phyloP scores from a whole-genome alignment of 1,140 invertebrate species.

The Sarcophaga bullata region DNA sequence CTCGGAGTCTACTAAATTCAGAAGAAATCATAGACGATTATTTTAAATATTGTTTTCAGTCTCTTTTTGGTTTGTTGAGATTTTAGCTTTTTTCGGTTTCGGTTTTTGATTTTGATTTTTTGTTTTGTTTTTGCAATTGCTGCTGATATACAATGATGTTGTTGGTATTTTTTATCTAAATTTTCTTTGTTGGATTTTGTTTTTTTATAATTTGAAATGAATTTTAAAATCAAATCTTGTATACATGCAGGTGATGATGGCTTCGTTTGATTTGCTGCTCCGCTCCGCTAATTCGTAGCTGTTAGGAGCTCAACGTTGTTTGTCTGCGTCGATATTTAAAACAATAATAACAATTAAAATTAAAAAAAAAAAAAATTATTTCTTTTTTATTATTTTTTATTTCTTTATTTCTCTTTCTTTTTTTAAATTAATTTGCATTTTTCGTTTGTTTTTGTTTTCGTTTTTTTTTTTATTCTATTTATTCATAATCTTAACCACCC shows the following conservation, averaged over 20 bases:
- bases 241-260: background rate
- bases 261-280: background rate
- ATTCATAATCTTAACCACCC: background rate
- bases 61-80: too few relatives aligned
- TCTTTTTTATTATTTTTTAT: background rate
- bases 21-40: background rate
- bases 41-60: background rate
- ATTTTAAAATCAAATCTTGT: background rate
- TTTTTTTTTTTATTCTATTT: constrained; percentile 17
- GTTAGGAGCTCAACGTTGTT: too few relatives aligned
- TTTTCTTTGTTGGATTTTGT: constrained; percentile 21
- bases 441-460: background rate
- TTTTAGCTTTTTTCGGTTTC: background rate
- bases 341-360: too few relatives aligned
- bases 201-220: background rate
- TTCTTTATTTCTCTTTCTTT: background rate
- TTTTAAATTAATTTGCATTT: background rate
- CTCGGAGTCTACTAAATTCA: background rate
- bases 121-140: background rate
- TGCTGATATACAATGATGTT: background rate
- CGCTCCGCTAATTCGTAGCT: background rate
- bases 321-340: too few relatives aligned
- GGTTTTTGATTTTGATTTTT: background rate
- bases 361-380: too few relatives aligned
- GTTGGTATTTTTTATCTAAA: background rate